These are phyloP conservation scores for Tiliacea citrago DNA, from an alignment of 2,888 invertebrate genomes.

Conservation along the genomic window DNA sequence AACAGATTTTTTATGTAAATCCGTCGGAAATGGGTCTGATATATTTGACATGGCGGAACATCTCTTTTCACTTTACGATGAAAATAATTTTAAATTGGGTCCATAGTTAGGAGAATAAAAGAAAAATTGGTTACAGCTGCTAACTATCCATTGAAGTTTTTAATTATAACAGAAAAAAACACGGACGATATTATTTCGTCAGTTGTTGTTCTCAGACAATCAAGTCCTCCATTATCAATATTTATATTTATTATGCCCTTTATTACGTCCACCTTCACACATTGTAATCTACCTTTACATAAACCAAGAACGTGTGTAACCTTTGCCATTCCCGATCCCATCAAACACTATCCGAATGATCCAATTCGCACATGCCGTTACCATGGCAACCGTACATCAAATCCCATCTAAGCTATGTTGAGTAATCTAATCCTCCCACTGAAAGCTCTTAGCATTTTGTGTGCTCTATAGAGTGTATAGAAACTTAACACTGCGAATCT, in stretches of 20 bases:
- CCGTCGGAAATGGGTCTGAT: conserved; percentile 55
- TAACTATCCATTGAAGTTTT: neutral
- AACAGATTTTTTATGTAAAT: conserved; percentile 54
- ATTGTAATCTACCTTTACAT: neutral
- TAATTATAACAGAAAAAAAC: neutral
- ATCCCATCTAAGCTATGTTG: conserved; percentile 23
- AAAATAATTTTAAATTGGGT: conserved; percentile 31
- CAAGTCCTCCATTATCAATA: no score
- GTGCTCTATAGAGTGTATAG: conserved; percentile 33
- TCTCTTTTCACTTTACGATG: conserved; percentile 49
- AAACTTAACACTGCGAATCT: conserved; percentile 37
- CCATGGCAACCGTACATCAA: conserved; percentile 46
- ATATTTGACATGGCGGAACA: conserved; percentile 59
- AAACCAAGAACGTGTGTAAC: neutral
- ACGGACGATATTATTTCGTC: neutral
- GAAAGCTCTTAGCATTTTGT: conserved; percentile 57
- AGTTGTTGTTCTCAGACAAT: neutral
- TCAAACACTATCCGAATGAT: conserved; percentile 18
- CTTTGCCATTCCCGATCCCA: conserved; percentile 9
- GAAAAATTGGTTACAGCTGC: conserved; percentile 39
- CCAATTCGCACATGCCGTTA: conserved; percentile 43
- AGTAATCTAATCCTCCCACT: conserved; percentile 57
- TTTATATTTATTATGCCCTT: neutral
- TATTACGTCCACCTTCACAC: neutral
- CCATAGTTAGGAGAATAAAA: neutral